These are phyloP conservation scores for Drosophila greeni DNA, from an alignment of 2,888 invertebrate species.

Conservation along the genomic window DNA sequence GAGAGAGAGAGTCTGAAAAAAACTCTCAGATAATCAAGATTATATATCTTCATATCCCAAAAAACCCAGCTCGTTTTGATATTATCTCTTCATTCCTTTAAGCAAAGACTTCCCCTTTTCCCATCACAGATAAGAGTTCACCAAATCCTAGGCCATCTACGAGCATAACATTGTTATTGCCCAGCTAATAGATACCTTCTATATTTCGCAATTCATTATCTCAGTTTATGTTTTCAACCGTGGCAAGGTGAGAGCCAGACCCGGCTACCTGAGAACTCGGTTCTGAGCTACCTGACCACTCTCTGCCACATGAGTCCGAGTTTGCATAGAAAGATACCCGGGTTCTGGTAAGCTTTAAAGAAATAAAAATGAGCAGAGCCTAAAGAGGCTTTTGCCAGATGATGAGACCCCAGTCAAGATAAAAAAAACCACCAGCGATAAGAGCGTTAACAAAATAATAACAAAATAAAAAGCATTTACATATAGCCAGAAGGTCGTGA, in stretches of 20 bases:
- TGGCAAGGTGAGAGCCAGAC: conserved; percentile 10
- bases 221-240: conserved; percentile 35
- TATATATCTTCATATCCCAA: background rate
- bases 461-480: conserved; percentile 70
- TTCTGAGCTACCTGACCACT: conserved; percentile 36
- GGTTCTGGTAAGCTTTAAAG: conserved; percentile 54
- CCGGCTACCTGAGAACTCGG: conserved; percentile 32
- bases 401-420: conserved; percentile 46
- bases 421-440: conserved; percentile 53
- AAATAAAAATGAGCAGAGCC: conserved; percentile 50
- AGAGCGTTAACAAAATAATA: conserved; percentile 70
- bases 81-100: conserved; percentile 16
- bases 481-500: conserved; percentile 39
- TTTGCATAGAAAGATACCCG: conserved; percentile 18
- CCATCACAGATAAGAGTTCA: conserved; percentile 18
- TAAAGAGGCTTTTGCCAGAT: conserved; percentile 62
- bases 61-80: background rate
- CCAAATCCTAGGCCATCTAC: conserved; percentile 28
- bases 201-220: conserved; percentile 47
- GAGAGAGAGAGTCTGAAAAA: no score
- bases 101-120: conserved; percentile 13
- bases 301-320: conserved; percentile 9
- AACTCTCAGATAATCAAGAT: background rate
- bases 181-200: conserved; percentile 27
- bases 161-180: conserved; percentile 26